Percentiles rank a stretch among this genome's conserved stretches.
These are phyloP conservation scores for Lasioglossum figueresi DNA, from an alignment of 2,888 invertebrate genomes.

Conservation along the genomic window DNA sequence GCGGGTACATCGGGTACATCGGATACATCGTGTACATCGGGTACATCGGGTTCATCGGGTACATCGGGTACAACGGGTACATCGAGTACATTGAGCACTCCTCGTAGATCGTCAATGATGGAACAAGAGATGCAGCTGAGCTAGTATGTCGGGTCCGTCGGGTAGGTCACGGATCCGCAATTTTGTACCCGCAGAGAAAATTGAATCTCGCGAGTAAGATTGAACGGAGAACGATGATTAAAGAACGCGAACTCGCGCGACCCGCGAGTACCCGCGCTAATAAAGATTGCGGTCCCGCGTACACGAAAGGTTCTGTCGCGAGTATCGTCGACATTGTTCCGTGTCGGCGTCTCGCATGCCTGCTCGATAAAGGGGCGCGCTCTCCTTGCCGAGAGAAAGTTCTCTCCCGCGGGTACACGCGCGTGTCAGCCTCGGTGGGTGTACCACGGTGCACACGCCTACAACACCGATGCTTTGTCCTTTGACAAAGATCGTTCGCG, in stretches of 20 bases:
- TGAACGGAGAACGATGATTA: neutral
- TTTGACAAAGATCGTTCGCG: conserved; percentile 5
- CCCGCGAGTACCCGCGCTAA: neutral
- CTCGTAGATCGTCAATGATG: too few species aligned
- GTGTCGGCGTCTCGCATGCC: conserved; percentile 49
- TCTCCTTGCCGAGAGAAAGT: conserved; percentile 70
- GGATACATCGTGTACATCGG: too few species aligned
- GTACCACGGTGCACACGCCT: conserved; percentile 31
- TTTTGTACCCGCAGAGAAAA: neutral
- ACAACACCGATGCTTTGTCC: conserved; percentile 14
- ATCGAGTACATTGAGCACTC: neutral
- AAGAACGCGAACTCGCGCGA: neutral
- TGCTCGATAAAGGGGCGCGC: conserved; percentile 58
- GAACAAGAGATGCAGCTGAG: neutral
- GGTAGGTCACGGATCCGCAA: neutral
- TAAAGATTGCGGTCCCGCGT: neutral
- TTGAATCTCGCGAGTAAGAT: neutral
- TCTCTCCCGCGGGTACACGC: conserved; percentile 39
- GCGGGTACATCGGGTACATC: too few species aligned
- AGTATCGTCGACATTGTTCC: conserved; percentile 61
- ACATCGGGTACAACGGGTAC: too few species aligned
- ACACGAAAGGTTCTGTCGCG: conserved; percentile 36
- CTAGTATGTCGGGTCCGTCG: neutral
- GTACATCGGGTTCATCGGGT: too few species aligned
- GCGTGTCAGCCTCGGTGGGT: conserved; percentile 19